phyloP scores from a whole-genome alignment of 2,797 vertebrate genomes.

The Muscicapa striata region DNA sequence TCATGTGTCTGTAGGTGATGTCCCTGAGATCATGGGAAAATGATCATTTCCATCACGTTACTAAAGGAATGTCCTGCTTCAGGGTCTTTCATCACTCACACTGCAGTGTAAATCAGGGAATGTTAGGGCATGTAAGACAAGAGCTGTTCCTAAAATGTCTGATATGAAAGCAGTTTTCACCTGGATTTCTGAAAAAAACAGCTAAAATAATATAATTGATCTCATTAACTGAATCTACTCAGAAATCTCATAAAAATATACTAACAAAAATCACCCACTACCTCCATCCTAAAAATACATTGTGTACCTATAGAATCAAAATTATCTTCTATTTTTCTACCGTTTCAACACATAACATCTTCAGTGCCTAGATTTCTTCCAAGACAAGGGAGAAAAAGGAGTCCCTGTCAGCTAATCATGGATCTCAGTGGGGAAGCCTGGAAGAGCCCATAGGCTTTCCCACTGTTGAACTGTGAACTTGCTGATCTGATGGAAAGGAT shows the following conservation, averaged over 20 bases:
- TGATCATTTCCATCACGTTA: not conserved
- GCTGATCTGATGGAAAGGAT: not conserved
- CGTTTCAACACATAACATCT: not conserved
- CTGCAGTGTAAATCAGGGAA: not conserved
- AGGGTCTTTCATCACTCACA: not conserved
- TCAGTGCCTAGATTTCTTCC: not conserved
- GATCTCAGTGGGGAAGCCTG: not conserved
- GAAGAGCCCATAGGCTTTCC: not conserved
- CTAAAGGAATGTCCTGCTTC: not conserved
- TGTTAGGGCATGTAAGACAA: not conserved
- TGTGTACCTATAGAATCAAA: not conserved
- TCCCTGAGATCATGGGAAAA: not conserved
- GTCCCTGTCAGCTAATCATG: not conserved
- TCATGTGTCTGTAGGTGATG: not conserved
- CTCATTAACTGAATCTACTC: not conserved
- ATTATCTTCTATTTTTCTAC: not conserved
- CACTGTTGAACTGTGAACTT: not conserved
- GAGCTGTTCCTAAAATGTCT: not conserved
- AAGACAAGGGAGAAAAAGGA: not conserved
- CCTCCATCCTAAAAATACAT: not conserved
- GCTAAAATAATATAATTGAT: not conserved
- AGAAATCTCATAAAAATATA: not conserved
- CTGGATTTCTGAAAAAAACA: constrained; percentile 1
- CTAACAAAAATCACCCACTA: not conserved
- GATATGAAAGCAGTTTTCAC: rapidly evolving